Evolutionary conservation across 2,888 invertebrate species (phyloP), one percentile per base, ranked within the genome.

Genomic region (Spialia ferax): DNA sequence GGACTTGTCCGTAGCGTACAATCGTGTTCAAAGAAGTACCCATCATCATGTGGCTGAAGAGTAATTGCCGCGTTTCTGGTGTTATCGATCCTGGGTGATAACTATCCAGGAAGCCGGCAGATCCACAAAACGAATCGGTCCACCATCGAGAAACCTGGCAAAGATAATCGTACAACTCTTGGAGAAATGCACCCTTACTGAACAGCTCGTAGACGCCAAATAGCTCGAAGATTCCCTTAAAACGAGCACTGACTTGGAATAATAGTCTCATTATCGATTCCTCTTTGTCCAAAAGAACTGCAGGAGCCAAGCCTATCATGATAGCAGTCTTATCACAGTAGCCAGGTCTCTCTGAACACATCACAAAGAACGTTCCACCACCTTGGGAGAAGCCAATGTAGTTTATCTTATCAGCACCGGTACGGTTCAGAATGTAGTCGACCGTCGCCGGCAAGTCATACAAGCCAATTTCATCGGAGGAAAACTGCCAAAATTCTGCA

Each of bases 381-480:
- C 97, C 97, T 85, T 95, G 94, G 8, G 96, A 97, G 80, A 97
- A 96, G 3, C 97, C 97, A 3, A 96, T 83, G 79, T 96, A 96
- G 75, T 94, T 94, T 0, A 97, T 71, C 68, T 95, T 87, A 0
- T 92, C 73, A 35, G 93, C 86, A 1, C 92, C 90, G 0, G 96
- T 96, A 1, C 68, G 65, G 0, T 73, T 61, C 1, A 87, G 71
- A 11, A 90, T 76, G 61, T 86, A 85, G 71, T 91, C 87, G 1
- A 89, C 94, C 80, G 94, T 95, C 0, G 96, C 95, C 7, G 97
- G 96, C 2, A 97, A 67, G 82, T 98, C 97, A 75, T 94, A 95
- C 42, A 88, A 77, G 0, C 96, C 97, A 80, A 96, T 95, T 82
- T 97, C 96, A 78, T 97, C 96, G 87, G 95, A 95, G 42, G 95